Conservation (phyloP, 2,113 vertebrate genomes). For the Macquaria ambigua region DNA sequence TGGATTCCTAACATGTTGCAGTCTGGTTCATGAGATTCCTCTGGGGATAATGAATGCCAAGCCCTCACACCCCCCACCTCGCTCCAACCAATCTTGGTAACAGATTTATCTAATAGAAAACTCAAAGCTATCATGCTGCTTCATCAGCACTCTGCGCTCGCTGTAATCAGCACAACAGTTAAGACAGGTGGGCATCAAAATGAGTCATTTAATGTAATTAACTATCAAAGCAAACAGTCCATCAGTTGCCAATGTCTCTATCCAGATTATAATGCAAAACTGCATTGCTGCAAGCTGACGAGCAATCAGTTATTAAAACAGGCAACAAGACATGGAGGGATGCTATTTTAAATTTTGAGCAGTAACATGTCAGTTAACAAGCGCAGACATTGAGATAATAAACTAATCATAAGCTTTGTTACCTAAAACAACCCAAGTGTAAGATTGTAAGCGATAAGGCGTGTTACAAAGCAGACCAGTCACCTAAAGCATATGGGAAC, state of each 20-base stretch:
- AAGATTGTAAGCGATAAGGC: background rate
- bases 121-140: conserved; percentile 30
- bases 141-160: conserved; percentile 37
- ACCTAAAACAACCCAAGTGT: conserved; percentile 10
- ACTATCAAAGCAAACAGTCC: background rate
- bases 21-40: conserved; percentile 65
- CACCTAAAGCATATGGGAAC: background rate
- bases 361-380: conserved; percentile 1
- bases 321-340: conserved; percentile 15
- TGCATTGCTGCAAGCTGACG: background rate
- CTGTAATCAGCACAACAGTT: background rate
- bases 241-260: too few species aligned
- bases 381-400: conserved; percentile 10
- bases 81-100: background rate
- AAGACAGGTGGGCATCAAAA: conserved; percentile 19
- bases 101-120: conserved; percentile 36
- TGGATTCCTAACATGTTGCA: conserved; percentile 53
- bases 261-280: conserved; percentile 3
- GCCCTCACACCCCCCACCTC: conserved; percentile 18
- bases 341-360: conserved; percentile 19
- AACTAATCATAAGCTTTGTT: conserved; percentile 15
- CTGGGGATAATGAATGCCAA: conserved; percentile 49
- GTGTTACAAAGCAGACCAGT: background rate
- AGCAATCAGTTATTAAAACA: conserved; percentile 19
- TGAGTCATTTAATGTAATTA: background rate